Evolutionary conservation across 2,797 vertebrate species (phyloP), one percentile per base, ranked within the genome.

Genomic region (Nannoperca australis): DNA sequence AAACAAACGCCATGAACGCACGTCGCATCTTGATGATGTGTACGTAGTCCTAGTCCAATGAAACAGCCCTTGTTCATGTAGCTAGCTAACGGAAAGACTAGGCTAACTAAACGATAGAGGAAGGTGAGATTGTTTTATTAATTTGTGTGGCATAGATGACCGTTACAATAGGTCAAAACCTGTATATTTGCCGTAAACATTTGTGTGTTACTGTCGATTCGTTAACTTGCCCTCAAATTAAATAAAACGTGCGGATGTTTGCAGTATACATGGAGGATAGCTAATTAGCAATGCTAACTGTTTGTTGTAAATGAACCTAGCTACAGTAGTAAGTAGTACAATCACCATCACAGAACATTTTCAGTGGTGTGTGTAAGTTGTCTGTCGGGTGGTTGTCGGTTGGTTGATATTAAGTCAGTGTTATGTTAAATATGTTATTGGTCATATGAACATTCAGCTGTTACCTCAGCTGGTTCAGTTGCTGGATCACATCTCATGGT

Each of bases 1-100:
- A 38, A 75, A 76, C 68, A 78, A 81, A 65, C 77, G 54, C 14
- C 30, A 63, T 74, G 5, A 47, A 69, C n/a, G 7, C 1, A 2
- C 4, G 91, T 87, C 93, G 89, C 92, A 13, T 0, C 0, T 22
- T 83, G 73, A 91, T 93, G 89, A 93, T 86, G 93, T 4, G 0
- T 0, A 0, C 0, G 0, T 0, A 2, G 0, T 1, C 5, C 40
- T 73, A 11, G 44, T 61, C 82, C 83, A 90, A 88, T 89, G 77
- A 89, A 55, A 70, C 8, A 17, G 32, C 24, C 3, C 27, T 17
- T 27, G n/a, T 50, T 18, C 38, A 32, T 66, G 54, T 50, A 18
- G 76, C 77, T 47, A 18, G 76, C 77, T 34, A 73, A 51, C n/a
- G 12, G 45, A 34, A 24, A 76, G 32, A 88, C 83, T 90, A 90